Percentiles rank a stretch among this genome's conserved stretches.
Conservation (phyloP, 92 coral and sea anemone species). For the Siderastrea radians region DNA sequence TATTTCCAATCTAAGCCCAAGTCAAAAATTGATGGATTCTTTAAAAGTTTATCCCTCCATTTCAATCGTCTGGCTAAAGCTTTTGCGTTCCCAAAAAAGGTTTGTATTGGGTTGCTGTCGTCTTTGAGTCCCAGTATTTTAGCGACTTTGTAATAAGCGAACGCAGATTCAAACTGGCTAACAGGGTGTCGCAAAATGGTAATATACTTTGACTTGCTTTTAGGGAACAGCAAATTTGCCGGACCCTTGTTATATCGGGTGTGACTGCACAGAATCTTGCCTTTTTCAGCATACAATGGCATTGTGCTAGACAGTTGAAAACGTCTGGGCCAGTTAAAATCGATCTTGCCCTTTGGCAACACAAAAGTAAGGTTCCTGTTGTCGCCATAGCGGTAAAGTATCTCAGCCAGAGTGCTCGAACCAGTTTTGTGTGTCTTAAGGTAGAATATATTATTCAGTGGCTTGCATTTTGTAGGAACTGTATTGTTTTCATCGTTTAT, state of each 20-base stretch:
- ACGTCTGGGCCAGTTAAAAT: constrained; percentile 64
- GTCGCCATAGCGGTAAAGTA: constrained; percentile 77
- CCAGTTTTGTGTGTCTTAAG: constrained; percentile 61
- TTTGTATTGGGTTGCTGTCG: constrained; percentile 31
- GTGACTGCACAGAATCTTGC: constrained; percentile 77
- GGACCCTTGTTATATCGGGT: constrained; percentile 54
- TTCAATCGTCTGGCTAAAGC: background rate
- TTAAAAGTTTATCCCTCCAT: background rate
- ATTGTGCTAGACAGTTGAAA: constrained; percentile 49
- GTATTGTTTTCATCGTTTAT: no score
- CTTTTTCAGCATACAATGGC: constrained; percentile 45
- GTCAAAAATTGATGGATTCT: constrained; percentile 73
- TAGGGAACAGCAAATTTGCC: constrained; percentile 54
- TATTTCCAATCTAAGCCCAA: constrained; percentile 58
- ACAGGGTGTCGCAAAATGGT: constrained; percentile 78
- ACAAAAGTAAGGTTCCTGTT: constrained; percentile 59
- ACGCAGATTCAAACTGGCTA: constrained; percentile 71
- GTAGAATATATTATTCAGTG: no score
- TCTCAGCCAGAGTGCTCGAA: constrained; percentile 71
- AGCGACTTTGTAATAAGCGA: constrained; percentile 50
- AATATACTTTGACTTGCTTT: constrained; percentile 45
- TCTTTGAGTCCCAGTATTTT: constrained; percentile 26
- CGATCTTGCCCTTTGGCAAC: constrained; percentile 33
- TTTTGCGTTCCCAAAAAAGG: constrained; percentile 39
- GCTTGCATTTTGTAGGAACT: no score